Evolutionary conservation across 2,797 vertebrate genomes (phyloP), one percentile per base, ranked within the genome.

Genomic region (Linurgus olivaceus): DNA sequence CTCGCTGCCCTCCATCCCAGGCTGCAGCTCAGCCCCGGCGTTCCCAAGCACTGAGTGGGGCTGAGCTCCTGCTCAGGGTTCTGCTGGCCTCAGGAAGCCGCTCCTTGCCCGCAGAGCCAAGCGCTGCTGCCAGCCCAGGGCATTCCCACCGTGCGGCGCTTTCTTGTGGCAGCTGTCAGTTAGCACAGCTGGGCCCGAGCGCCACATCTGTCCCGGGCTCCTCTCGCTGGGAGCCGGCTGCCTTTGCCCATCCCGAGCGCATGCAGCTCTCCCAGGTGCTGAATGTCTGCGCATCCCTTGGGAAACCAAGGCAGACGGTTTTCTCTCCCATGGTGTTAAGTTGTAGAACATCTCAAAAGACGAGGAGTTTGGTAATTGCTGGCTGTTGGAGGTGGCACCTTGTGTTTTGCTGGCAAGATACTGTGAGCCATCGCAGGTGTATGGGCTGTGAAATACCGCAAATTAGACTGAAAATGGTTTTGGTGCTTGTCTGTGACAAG

Each of bases 81-180:
- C 76, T 10, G 19, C 54, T 59, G 87, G 91, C 91, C 83, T 84
- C 87, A 37, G 84, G 73, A 84, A 68, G 93, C 9, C 68, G 94
- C 96, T 77, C 45, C 81, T 38, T 57, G 20, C 47, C 97, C 93
- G 48, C 96, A 91, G 86, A 77, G 97, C 98, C 59, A 18, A 87
- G 90, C 4, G 10, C 73, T 8, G 6, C 24, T 31, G 94, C 83
- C 86, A 61, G 86, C 2, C 2, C 5, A 65, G 97, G 98, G 96
- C 97, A 97, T 98, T 96, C 96, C 97, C 98, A 97, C 95, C 86
- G 2, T 51, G 24, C 70, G 19, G 52, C 63, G 70, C 97, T 97
- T 95, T 97, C 97, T 98, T 98, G 98, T 98, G 98, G 98, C 74
- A 94, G 97, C 93, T 86, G 98, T 97, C 99, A 97, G 98, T 98